Evolutionary conservation across 1,140 invertebrate genomes (phyloP).

Genomic region (Bacillus rossius): DNA sequence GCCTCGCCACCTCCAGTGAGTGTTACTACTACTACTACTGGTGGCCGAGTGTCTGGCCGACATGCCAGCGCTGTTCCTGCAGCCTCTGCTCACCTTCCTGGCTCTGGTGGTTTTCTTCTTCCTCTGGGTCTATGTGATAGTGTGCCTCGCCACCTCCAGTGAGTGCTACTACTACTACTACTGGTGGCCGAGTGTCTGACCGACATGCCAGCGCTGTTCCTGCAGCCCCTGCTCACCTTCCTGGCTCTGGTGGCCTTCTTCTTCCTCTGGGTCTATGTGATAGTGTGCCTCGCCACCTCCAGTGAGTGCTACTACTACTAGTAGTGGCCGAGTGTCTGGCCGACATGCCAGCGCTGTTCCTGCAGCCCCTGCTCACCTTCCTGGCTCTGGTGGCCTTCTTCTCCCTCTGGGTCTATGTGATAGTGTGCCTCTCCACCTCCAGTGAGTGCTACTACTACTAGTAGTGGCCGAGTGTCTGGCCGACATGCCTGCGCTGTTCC

Average conservation of each 20-base stretch:
- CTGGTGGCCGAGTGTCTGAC: no score
- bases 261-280: slow-evolving; percentile 76
- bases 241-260: slow-evolving; percentile 71
- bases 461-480: no score
- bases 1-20: slow-evolving; percentile 65
- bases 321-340: no score
- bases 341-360: slow-evolving; percentile 75
- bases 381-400: slow-evolving; percentile 71
- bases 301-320: no score
- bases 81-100: slow-evolving; percentile 81
- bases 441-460: no score
- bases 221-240: slow-evolving; percentile 86
- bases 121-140: slow-evolving; percentile 79
- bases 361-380: slow-evolving; percentile 86
- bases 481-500: slow-evolving; percentile 75
- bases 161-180: no score
- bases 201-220: slow-evolving; percentile 75
- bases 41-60: no score
- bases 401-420: slow-evolving; percentile 76
- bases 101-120: slow-evolving; percentile 71
- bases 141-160: slow-evolving; percentile 64
- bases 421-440: slow-evolving; percentile 63
- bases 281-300: slow-evolving; percentile 63
- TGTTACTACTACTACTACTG: no score
- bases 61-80: slow-evolving; percentile 79